phyloP scores from a whole-genome alignment of 2,797 vertebrate species.

The Setipinna tenuifilis region DNA sequence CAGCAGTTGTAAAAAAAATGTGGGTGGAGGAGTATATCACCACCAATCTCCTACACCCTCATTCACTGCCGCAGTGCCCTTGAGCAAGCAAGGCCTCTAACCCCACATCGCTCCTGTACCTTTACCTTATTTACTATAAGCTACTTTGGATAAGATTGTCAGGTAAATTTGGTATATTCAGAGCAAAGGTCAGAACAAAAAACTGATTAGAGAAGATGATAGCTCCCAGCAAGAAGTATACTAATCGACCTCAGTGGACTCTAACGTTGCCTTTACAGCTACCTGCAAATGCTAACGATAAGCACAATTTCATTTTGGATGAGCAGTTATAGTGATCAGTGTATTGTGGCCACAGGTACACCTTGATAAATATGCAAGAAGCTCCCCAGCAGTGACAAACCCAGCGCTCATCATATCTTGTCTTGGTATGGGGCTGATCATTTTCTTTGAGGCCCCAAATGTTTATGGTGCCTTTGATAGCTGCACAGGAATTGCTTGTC shows the following conservation, averaged over 20 bases:
- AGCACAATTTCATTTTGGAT: background rate
- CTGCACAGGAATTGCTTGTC: slow-evolving; percentile 4
- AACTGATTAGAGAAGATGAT: background rate
- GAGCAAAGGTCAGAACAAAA: background rate
- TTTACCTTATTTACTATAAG: too few relatives aligned
- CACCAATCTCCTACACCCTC: too few relatives aligned
- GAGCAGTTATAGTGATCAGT: background rate
- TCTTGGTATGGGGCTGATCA: too few relatives aligned
- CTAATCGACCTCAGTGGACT: background rate
- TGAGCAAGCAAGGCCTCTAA: too few relatives aligned
- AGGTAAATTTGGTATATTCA: background rate
- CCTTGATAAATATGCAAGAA: background rate
- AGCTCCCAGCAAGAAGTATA: background rate
- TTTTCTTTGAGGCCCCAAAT: background rate
- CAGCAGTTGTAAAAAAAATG: too few relatives aligned
- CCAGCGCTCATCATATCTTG: background rate
- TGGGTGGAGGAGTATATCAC: too few relatives aligned
- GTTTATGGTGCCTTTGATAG: background rate
- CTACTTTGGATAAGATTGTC: too few relatives aligned
- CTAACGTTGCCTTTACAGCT: background rate
- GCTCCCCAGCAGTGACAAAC: background rate
- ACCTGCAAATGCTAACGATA: background rate
- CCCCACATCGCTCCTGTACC: too few relatives aligned
- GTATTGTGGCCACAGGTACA: background rate
- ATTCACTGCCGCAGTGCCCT: too few relatives aligned